Evolutionary conservation across 2,888 invertebrate genomes (phyloP).

Genomic region (Torymus tubicola): DNA sequence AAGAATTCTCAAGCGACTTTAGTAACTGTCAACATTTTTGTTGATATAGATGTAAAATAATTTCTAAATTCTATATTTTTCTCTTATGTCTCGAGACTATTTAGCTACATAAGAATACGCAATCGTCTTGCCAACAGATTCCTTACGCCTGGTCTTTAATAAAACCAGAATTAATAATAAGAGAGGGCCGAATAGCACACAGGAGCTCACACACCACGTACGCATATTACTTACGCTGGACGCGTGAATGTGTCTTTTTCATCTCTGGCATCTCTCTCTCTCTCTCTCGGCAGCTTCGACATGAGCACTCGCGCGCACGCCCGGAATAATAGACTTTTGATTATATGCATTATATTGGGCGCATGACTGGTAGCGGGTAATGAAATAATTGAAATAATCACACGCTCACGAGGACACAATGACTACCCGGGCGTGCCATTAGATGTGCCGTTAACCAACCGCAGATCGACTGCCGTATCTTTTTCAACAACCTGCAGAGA

Average conservation of each 20-base stretch:
- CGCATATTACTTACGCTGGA: background rate
- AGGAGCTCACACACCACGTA: background rate
- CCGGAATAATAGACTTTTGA: slow-evolving; percentile 34
- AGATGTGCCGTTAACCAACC: slow-evolving; percentile 50
- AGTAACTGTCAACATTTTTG: too few relatives aligned
- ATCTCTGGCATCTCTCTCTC: slow-evolving; percentile 2
- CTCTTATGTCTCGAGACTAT: too few relatives aligned
- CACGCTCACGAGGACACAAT: slow-evolving; percentile 63
- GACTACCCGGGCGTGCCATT: slow-evolving; percentile 63
- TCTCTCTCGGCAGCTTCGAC: background rate
- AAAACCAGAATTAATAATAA: too few relatives aligned
- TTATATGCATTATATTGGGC: slow-evolving; percentile 45
- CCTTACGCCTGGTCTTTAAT: too few relatives aligned
- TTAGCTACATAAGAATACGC: too few relatives aligned
- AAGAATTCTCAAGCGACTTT: too few relatives aligned
- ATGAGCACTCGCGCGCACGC: background rate
- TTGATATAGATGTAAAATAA: too few relatives aligned
- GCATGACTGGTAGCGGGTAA: slow-evolving; percentile 63
- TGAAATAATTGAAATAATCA: slow-evolving; percentile 75
- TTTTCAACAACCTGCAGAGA: background rate
- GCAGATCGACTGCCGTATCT: slow-evolving; percentile 9
- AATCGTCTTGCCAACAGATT: too few relatives aligned
- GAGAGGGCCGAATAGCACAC: too few relatives aligned
- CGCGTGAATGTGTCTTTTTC: slow-evolving; percentile 17
- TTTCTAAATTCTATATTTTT: too few relatives aligned